Evolutionary conservation across 1,140 invertebrate species (phyloP).

Genomic region (Aphis craccivora): DNA sequence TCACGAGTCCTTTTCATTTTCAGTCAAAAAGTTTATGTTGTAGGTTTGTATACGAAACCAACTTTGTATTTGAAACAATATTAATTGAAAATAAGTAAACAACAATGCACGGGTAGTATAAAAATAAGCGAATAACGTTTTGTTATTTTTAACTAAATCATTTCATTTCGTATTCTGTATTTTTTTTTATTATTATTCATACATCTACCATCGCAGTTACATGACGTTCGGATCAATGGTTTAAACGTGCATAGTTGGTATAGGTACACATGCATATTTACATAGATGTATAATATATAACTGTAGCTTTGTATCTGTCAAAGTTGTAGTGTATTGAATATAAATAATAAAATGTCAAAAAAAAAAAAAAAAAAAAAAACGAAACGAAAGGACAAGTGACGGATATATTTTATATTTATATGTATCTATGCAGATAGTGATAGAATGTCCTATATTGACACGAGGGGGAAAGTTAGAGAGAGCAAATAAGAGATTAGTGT

Average conservation of each 20-base stretch:
- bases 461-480: neutral
- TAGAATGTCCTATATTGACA: neutral
- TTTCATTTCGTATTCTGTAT: neutral
- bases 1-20: neutral
- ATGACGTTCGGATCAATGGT: constrained; percentile 2
- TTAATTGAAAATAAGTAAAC: neutral
- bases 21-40: neutral
- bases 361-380: neutral
- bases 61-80: neutral
- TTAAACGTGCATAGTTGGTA: neutral
- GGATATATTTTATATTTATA: neutral
- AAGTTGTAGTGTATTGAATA: neutral
- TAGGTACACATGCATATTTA: neutral
- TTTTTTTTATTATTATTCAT: neutral
- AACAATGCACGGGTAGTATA: neutral
- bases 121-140: neutral
- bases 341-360: neutral
- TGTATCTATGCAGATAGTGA: neutral
- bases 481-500: neutral
- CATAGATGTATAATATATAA: neutral
- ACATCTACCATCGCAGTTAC: neutral
- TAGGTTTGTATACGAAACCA: neutral
- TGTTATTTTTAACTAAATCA: neutral
- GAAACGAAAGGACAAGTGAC: neutral
- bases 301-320: neutral